Percentiles rank a stretch among this genome's conserved stretches.
Conservation (phyloP, 2,888 invertebrate species). For the Odiellus spinosus region DNA sequence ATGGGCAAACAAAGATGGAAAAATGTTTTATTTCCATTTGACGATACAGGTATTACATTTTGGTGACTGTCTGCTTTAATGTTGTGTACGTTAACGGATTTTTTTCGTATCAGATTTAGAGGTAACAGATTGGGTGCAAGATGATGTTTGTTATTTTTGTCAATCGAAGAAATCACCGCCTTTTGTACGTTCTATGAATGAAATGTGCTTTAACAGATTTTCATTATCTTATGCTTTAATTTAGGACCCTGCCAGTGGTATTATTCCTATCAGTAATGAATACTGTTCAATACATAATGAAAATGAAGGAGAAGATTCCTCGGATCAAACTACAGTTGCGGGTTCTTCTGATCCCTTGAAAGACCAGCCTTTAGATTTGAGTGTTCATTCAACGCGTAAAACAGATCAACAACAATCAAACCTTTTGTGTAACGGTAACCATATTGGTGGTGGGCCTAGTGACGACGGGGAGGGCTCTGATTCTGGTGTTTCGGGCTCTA, state of each 20-base stretch:
- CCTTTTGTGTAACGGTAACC: not conserved
- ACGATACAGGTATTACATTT: conserved; percentile 12
- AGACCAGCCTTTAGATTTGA: conserved; percentile 23
- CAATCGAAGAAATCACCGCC: conserved; percentile 18
- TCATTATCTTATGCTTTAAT: not conserved
- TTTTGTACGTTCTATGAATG: conserved; percentile 14
- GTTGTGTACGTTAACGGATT: too few relatives aligned
- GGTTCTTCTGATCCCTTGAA: not conserved
- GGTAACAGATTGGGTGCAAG: conserved; percentile 20
- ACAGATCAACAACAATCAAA: not conserved
- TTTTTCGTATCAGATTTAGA: too few relatives aligned
- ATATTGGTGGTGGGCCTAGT: conserved; percentile 1
- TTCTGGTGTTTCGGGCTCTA: conserved; percentile 6
- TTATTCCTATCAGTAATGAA: conserved; percentile 11
- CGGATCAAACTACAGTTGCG: too few relatives aligned
- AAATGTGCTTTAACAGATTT: not conserved
- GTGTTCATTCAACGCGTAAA: conserved; percentile 16
- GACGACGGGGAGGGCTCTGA: not conserved
- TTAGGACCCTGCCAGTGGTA: conserved; percentile 17
- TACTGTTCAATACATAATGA: conserved; percentile 9
- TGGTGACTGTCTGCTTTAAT: not conserved
- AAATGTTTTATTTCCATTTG: conserved; percentile 17
- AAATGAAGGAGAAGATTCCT: too few relatives aligned
- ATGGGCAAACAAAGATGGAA: conserved; percentile 22
- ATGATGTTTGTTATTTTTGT: conserved; percentile 20